Evolutionary conservation across 2,888 invertebrate species (phyloP).

Genomic region (Dolomedes plantarius): DNA sequence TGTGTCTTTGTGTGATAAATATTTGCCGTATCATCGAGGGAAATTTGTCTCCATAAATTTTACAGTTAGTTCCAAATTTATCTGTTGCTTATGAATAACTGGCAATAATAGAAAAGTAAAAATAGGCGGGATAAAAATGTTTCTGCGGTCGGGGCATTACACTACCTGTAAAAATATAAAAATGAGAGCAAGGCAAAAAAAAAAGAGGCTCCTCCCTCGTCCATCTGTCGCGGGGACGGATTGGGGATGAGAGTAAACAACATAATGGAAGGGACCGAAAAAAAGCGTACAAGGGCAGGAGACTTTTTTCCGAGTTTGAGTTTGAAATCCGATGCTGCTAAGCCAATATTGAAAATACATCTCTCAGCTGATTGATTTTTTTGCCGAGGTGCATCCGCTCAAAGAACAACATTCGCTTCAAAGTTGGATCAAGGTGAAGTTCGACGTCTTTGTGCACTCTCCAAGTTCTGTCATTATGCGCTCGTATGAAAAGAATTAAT

Average conservation of each 20-base stretch:
- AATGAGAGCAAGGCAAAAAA: not conserved
- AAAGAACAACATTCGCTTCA: slow-evolving; percentile 23
- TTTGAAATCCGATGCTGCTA: slow-evolving; percentile 64
- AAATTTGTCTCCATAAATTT: too few relatives aligned
- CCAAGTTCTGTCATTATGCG: too few relatives aligned
- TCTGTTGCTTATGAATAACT: too few relatives aligned
- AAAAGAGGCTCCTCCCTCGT: slow-evolving; percentile 4
- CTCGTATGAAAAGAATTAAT: too few relatives aligned
- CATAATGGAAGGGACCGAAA: not conserved
- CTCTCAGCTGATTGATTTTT: slow-evolving; percentile 31
- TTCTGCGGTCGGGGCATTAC: not conserved
- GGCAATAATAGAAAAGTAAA: too few relatives aligned
- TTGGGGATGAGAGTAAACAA: not conserved
- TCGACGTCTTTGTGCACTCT: too few relatives aligned
- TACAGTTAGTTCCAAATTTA: too few relatives aligned
- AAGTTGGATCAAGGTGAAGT: not conserved
- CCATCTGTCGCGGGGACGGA: slow-evolving; percentile 1
- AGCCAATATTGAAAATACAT: slow-evolving; percentile 63
- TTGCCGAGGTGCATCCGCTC: slow-evolving; percentile 19
- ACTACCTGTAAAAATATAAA: not conserved
- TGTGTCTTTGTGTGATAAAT: too few relatives aligned
- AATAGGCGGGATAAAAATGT: not conserved
- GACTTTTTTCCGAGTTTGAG: slow-evolving; percentile 7
- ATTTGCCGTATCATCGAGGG: too few relatives aligned
- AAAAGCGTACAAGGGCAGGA: not conserved